phyloP scores from a whole-genome alignment of 2,888 invertebrate genomes.

The Dolichopus griseipennis region DNA sequence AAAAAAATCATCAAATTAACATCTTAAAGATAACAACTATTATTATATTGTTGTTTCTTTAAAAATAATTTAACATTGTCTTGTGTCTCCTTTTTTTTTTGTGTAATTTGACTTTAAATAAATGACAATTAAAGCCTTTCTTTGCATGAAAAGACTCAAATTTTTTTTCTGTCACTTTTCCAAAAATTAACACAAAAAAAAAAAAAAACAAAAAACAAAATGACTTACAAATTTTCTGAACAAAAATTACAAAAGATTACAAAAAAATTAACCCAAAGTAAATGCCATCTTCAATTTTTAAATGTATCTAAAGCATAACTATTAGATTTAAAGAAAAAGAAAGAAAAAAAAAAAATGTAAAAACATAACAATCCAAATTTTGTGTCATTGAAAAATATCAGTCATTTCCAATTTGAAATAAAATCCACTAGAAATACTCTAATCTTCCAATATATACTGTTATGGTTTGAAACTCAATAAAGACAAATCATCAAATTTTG shows the following conservation, averaged over 20 bases:
- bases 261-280: no score
- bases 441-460: neutral
- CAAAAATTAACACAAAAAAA: neutral
- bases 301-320: neutral
- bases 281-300: neutral
- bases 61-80: neutral
- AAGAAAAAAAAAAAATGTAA: neutral
- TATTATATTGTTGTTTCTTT: neutral
- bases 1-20: neutral
- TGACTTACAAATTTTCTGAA: neutral
- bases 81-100: neutral
- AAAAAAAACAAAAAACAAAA: neutral
- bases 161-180: neutral
- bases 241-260: no score
- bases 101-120: neutral
- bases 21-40: neutral
- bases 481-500: neutral
- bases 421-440: neutral
- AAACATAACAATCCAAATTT: neutral
- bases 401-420: neutral
- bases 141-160: neutral
- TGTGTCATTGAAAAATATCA: constrained; percentile 3
- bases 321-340: neutral
- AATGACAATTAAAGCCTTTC: constrained; percentile 6
- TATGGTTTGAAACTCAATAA: neutral